Base-by-base conservation (phyloP, 2,113 vertebrate species). In the Abramis brama region DNA sequence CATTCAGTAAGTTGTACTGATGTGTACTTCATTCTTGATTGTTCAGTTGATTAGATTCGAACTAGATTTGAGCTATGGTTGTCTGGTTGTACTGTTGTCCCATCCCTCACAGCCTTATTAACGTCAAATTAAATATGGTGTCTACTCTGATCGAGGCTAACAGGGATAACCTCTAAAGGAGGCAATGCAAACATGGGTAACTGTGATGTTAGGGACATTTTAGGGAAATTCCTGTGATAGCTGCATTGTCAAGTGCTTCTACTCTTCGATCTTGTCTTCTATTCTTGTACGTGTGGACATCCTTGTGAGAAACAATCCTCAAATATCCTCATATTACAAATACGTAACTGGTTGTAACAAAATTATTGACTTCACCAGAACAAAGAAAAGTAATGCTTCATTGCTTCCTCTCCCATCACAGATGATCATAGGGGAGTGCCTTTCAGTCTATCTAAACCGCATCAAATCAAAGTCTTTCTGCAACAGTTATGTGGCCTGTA, bases 341-440 rank as follows among this genome's bases (percentile, higher is more conserved):
- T 2, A 5, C 62, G 15, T 66, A 36, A 64, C 15, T 45, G 52
- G 62, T 21, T 0, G 62, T 79, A 13, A 59, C 25, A 25, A 23
- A 45, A 12, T 8, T 23, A 19, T 82, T 70, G 79, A 52, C 62
- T 17, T 66, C 3, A 10, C 6, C 1, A 81, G 15, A 68, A 66
- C 27, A 52, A 21, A 70, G 11, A 33, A 6, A 71, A 83, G 2
- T 83, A 52, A 75, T 59, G 12, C 70, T 30, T 43, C 25, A 64
- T 71, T 64, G 52, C 27, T 75, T 19, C 52, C 10, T 94, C 66
- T 93, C 89, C 94, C 79, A 93, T 89, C 93, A 86, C 96, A 99
- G 98, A 97, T 99, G 91, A 93, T 98, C 93, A 0, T 96, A 90
- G 98, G 98, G 92, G 98, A 99, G 93, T 93, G 92, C 87, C 93